These are phyloP conservation scores for Zapus hudsonius DNA, from an alignment of 2,113 vertebrate species.

Conservation along the genomic window DNA sequence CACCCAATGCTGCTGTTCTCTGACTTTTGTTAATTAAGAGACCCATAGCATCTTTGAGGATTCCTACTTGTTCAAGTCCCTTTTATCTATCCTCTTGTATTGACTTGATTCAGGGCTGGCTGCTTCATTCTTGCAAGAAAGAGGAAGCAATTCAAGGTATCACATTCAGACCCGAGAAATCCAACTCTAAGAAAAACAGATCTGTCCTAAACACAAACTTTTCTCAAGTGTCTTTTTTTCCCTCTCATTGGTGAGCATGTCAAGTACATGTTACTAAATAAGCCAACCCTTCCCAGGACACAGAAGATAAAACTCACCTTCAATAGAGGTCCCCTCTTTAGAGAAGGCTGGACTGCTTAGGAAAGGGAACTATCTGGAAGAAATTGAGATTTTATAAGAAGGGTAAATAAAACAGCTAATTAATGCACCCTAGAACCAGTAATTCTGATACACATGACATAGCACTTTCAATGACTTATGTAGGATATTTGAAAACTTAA, in stretches of 20 bases:
- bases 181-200: background rate
- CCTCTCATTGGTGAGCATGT: background rate
- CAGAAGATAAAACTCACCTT: background rate
- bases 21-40: background rate
- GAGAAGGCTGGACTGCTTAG: background rate
- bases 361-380: background rate
- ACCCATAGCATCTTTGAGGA: background rate
- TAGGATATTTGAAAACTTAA: background rate
- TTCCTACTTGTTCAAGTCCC: background rate
- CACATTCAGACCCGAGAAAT: background rate
- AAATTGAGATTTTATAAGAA: background rate
- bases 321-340: background rate
- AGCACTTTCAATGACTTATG: background rate
- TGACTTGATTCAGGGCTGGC: background rate
- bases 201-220: background rate
- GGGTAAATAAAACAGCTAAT: background rate
- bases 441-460: background rate
- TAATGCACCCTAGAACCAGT: background rate
- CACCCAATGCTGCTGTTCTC: background rate
- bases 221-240: conserved; percentile 19
- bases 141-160: background rate
- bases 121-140: background rate
- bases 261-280: background rate
- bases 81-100: background rate
- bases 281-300: background rate